Conservation (phyloP, 2,888 invertebrate genomes). For the Lasioglossum pauxillum region DNA sequence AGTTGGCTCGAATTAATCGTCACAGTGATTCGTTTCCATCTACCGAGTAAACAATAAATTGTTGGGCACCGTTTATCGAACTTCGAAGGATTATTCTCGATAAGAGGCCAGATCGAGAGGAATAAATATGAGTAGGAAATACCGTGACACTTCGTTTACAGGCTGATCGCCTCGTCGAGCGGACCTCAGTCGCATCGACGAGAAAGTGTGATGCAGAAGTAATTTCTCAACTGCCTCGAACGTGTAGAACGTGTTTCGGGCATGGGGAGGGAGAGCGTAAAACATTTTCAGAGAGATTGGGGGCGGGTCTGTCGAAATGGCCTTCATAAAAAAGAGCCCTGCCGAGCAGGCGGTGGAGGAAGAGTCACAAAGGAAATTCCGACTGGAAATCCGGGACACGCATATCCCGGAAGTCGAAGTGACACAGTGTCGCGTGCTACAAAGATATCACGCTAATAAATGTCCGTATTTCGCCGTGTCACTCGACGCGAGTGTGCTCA, state of each 20-base stretch:
- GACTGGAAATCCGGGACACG: not conserved
- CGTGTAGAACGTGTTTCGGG: not conserved
- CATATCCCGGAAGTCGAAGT: not conserved
- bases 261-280: not conserved
- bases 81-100: no score
- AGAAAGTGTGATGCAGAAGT: not conserved
- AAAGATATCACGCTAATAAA: slow-evolving; percentile 25
- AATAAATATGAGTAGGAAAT: not conserved
- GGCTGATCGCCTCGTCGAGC: not conserved
- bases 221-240: not conserved
- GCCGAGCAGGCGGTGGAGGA: not conserved
- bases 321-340: not conserved
- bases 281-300: not conserved
- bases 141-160: not conserved
- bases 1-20: no score
- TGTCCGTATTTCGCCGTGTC: slow-evolving; percentile 27
- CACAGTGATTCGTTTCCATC: no score
- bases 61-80: no score
- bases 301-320: not conserved
- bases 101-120: not conserved
- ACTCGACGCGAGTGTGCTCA: slow-evolving; percentile 16
- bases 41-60: no score
- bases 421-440: not conserved
- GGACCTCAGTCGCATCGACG: not conserved
- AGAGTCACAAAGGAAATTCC: not conserved